These are phyloP conservation scores for Brachionichthys hirsutus DNA, from an alignment of 2,113 vertebrate species.

Conservation along the genomic window DNA sequence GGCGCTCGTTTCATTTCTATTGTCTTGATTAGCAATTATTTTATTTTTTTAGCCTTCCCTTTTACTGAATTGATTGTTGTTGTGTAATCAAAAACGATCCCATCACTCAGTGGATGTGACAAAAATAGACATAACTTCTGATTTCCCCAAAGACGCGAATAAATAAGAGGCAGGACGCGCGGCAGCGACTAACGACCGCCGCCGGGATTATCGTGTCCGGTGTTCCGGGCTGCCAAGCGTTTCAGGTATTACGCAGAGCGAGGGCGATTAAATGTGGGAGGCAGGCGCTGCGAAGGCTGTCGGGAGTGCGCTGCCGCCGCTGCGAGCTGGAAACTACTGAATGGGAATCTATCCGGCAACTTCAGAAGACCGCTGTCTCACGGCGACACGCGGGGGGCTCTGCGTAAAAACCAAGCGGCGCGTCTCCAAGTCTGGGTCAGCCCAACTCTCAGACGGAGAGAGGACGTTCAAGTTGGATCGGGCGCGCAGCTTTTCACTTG, in stretches of 20 bases:
- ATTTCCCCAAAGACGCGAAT: conserved; percentile 34
- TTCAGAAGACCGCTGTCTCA: conserved; percentile 72
- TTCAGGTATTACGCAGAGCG: conserved; percentile 82
- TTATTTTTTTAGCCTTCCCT: conserved; percentile 8
- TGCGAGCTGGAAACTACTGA: conserved; percentile 76
- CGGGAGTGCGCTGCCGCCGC: conserved; percentile 64
- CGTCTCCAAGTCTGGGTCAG: conserved; percentile 75
- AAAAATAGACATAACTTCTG: conserved; percentile 1
- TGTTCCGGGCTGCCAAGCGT: conserved; percentile 76
- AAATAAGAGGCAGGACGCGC: conserved; percentile 41
- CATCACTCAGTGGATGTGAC: not conserved
- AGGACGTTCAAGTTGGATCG: conserved; percentile 77
- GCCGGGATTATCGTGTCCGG: conserved; percentile 78
- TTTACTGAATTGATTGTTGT: not conserved
- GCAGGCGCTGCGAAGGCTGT: conserved; percentile 75
- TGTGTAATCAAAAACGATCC: not conserved
- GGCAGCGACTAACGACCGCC: conserved; percentile 68
- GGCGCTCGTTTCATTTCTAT: too few species aligned
- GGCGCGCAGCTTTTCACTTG: conserved; percentile 72
- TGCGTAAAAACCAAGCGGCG: conserved; percentile 77
- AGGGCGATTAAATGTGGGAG: conserved; percentile 82
- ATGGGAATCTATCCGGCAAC: conserved; percentile 80
- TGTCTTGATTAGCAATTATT: not conserved
- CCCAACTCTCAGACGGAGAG: conserved; percentile 67
- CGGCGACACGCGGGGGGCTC: conserved; percentile 74